Evolutionary conservation across 2,888 invertebrate species (phyloP).

Genomic region (Autographa gamma): DNA sequence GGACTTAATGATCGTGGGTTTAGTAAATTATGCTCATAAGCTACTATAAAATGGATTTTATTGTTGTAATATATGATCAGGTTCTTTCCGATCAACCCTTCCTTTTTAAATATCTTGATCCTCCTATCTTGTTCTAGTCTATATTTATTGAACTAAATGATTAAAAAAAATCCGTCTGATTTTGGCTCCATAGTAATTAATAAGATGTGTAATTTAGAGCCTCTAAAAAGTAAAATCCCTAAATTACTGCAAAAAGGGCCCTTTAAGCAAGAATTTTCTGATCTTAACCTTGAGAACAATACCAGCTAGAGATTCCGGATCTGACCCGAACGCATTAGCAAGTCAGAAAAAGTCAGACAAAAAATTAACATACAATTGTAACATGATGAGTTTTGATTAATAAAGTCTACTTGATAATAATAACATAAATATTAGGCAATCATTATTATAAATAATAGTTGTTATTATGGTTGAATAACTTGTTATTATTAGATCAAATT

Average conservation of each 20-base stretch:
- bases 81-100: background rate
- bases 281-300: constrained; percentile 41
- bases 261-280: constrained; percentile 17
- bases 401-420: constrained; percentile 38
- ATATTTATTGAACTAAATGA: no score
- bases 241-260: background rate
- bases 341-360: constrained; percentile 48
- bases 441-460: constrained; percentile 31
- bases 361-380: constrained; percentile 39
- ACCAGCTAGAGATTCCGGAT: constrained; percentile 48
- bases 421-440: constrained; percentile 38
- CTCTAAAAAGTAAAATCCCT: background rate
- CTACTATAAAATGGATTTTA: background rate
- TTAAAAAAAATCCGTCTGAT: no score
- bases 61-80: background rate
- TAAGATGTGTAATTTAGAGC: no score
- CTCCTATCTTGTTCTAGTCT: no score
- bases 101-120: no score
- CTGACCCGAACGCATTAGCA: constrained; percentile 46
- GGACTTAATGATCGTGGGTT: background rate
- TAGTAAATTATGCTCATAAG: background rate
- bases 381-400: constrained; percentile 39
- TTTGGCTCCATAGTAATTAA: background rate
- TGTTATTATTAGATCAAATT: background rate
- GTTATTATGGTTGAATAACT: constrained; percentile 39